Evolutionary conservation across 2,113 vertebrate species (phyloP).

Genomic region (Prunella himalayana): DNA sequence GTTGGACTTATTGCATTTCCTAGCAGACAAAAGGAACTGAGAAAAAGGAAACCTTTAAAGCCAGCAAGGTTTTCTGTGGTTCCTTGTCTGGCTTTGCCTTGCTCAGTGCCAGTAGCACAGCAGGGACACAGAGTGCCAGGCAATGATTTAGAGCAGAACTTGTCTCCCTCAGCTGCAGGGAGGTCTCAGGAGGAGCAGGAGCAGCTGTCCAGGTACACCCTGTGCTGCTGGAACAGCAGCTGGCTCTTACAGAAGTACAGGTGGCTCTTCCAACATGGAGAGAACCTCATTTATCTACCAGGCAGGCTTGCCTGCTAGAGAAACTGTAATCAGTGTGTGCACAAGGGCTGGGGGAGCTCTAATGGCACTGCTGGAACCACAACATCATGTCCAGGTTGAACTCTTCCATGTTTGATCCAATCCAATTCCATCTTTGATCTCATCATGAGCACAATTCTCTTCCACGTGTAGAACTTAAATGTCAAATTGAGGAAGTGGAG

Average conservation of each 20-base stretch:
- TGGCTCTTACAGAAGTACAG: neutral
- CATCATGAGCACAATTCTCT: neutral
- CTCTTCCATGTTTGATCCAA: constrained; percentile 14
- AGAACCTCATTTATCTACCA: neutral
- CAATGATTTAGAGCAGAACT: neutral
- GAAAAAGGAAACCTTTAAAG: neutral
- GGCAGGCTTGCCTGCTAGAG: neutral
- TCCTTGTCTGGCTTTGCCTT: neutral
- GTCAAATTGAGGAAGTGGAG: neutral
- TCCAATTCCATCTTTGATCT: constrained; percentile 29
- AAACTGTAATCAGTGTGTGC: neutral
- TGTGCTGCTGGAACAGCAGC: fast-evolving
- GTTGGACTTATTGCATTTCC: neutral
- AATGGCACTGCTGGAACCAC: neutral
- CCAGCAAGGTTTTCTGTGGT: neutral
- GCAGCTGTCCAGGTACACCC: fast-evolving
- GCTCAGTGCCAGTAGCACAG: too few relatives aligned
- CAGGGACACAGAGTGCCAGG: fast-evolving
- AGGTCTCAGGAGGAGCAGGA: neutral
- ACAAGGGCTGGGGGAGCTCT: constrained; percentile 37
- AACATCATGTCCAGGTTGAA: neutral
- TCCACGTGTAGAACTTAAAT: neutral
- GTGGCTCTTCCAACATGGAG: neutral
- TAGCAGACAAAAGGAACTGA: neutral
- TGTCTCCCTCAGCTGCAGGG: fast-evolving